Evolutionary conservation across 1,140 invertebrate genomes (phyloP).

Genomic region (Neodiprion pinetum): DNA sequence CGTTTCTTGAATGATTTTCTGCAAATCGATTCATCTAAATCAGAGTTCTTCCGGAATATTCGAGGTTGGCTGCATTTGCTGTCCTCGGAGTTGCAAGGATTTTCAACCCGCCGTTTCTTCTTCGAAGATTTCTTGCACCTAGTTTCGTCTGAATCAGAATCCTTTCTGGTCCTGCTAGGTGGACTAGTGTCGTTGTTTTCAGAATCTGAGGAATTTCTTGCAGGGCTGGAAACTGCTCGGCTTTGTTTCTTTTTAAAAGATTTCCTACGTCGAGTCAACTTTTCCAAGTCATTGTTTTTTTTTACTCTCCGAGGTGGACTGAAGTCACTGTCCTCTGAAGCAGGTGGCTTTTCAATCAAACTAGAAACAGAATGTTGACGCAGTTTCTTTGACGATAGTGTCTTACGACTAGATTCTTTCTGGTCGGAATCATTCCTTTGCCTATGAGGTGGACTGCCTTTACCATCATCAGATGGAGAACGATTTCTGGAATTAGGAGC

Average conservation of each 20-base stretch:
- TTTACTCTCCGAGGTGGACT: conserved; percentile 40
- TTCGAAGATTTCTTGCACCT: neutral
- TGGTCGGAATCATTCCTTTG: conserved; percentile 28
- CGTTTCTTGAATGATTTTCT: conserved; percentile 30
- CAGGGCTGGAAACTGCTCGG: neutral
- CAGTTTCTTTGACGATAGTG: neutral
- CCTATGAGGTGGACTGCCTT: neutral
- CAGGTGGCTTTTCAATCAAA: neutral
- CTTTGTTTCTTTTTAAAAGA: conserved; percentile 15
- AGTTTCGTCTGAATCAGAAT: conserved; percentile 29
- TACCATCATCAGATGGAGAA: neutral
- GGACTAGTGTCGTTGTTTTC: neutral
- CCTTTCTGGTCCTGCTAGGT: conserved; percentile 7
- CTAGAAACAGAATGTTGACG: neutral
- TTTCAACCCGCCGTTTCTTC: conserved; percentile 1
- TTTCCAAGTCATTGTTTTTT: conserved; percentile 30
- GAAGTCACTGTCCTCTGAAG: conserved; percentile 28
- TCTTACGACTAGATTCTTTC: conserved; percentile 17
- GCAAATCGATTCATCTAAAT: conserved; percentile 31
- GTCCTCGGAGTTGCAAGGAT: conserved; percentile 2
- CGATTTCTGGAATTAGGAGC: too few relatives aligned
- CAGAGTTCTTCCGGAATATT: conserved; percentile 32
- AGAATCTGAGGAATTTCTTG: neutral
- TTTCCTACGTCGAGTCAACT: conserved; percentile 36
- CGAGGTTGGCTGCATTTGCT: conserved; percentile 41